These are phyloP conservation scores for Poecilobothrus nobilitatus DNA, from an alignment of 2,888 invertebrate species.

Conservation along the genomic window DNA sequence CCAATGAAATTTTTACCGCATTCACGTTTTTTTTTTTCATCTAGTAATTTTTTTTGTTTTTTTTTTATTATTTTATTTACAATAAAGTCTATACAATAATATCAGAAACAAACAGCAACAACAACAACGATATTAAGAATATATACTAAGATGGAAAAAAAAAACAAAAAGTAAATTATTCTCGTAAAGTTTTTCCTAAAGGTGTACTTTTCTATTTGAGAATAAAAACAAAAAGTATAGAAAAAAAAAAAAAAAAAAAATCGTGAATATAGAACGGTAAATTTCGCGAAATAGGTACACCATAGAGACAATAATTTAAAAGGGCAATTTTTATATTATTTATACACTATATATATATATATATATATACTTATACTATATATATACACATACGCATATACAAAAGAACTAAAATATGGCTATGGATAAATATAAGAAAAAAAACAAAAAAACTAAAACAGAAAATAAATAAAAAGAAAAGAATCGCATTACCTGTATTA, in stretches of 20 bases:
- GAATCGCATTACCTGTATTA: no score
- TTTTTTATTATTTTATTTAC: not conserved
- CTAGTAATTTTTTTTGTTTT: no score
- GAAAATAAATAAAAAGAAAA: no score
- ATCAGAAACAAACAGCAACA: no score
- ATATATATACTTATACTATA: not conserved
- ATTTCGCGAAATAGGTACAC: slow-evolving; percentile 6
- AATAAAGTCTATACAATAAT: no score
- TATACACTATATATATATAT: not conserved
- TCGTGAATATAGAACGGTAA: not conserved
- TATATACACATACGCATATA: not conserved
- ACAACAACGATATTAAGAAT: no score
- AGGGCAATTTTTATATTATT: not conserved
- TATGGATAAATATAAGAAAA: no score
- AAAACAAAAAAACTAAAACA: no score
- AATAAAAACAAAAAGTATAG: not conserved
- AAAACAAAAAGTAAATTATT: not conserved
- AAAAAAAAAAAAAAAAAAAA: not conserved
- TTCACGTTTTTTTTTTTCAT: not conserved
- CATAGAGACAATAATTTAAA: slow-evolving; percentile 6
- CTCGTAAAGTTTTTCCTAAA: slow-evolving; percentile 6
- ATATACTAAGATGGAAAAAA: not conserved
- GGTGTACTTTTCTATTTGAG: not conserved
- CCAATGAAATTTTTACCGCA: not conserved
- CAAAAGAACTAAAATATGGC: no score